Base-by-base conservation (phyloP, 2,888 invertebrate species). In the Protonemura montana region DNA sequence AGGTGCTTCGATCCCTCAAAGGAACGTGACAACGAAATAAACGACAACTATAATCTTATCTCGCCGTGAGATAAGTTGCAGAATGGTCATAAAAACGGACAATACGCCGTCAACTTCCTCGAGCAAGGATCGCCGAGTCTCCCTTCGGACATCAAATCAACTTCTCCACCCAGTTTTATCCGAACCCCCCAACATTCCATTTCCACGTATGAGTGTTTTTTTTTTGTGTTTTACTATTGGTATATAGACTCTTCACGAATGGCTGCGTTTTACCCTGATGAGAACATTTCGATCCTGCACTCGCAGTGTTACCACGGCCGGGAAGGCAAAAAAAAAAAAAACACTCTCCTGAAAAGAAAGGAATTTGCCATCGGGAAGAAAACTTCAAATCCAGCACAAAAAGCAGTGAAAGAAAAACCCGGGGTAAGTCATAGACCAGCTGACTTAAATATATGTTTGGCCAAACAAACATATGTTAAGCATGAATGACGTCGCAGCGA, bases 201-300 rank as follows among this genome's bases (percentile, higher is more conserved):
- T 59, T 21, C 16, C 16, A 59, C 59, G 59, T 13, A 13, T 7
- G 59, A 2, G 21, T 59, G 59, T 59, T 10, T 59, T 10, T 21
- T 10, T 1, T 10, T 10, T 59, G 59, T 21, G 59, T 59, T 59
- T 2, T 21, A 59, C 16, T 59, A 21, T 13, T 59, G 13, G 59
- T 21, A 59, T 21, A 21, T 21, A 59, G 59, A 10, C 59, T 59
- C 59, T 59, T 80, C 87, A 88, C 87, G 28, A 87, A 88, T 90
- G 88, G 87, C 42, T 86, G 82, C 77, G 59, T 82, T 76, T 77
- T 25, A 86, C 21, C 77, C 25, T 78, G 59, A 85, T 85, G 35
- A 42, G 25, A 42, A 30, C 25, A n/a, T 85, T 84, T 30, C 82
- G 25, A 26, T 28, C 26, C 10, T 1, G 27, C 16, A 21, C 76